Conservation (phyloP, 2,113 vertebrate genomes). For the Notarius quadriscutis region DNA sequence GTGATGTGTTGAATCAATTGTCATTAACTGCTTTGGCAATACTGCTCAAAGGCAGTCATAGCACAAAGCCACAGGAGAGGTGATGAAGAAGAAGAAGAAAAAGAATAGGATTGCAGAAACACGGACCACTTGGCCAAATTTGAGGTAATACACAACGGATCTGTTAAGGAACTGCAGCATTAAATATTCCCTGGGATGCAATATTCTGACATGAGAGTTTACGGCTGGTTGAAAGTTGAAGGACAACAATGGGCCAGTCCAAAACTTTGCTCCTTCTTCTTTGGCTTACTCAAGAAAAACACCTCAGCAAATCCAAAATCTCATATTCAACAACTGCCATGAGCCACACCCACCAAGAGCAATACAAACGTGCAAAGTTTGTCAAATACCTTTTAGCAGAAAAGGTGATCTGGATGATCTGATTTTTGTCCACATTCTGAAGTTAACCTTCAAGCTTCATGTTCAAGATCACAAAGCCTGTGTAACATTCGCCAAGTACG, state of each 20-base stretch:
- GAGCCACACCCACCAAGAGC: background rate
- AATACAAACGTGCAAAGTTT: background rate
- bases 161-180: slow-evolving; percentile 23
- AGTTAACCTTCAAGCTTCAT: background rate
- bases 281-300: background rate
- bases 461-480: background rate
- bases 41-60: background rate
- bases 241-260: slow-evolving; percentile 3
- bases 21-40: slow-evolving; percentile 26
- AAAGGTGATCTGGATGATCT: no score
- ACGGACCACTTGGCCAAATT: slow-evolving; percentile 12
- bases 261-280: background rate
- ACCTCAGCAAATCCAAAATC: background rate
- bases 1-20: slow-evolving; percentile 10
- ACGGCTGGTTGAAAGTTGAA: slow-evolving; percentile 15
- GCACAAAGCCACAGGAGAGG: background rate
- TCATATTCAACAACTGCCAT: background rate
- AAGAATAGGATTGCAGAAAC: slow-evolving; percentile 29
- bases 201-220: slow-evolving; percentile 9
- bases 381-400: no score
- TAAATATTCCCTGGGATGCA: slow-evolving; percentile 21
- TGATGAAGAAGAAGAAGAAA: background rate
- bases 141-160: slow-evolving; percentile 32
- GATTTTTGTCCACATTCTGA: background rate
- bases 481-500: no score